These are phyloP conservation scores for Promerops cafer DNA, from an alignment of 2,113 vertebrate species.

Conservation along the genomic window DNA sequence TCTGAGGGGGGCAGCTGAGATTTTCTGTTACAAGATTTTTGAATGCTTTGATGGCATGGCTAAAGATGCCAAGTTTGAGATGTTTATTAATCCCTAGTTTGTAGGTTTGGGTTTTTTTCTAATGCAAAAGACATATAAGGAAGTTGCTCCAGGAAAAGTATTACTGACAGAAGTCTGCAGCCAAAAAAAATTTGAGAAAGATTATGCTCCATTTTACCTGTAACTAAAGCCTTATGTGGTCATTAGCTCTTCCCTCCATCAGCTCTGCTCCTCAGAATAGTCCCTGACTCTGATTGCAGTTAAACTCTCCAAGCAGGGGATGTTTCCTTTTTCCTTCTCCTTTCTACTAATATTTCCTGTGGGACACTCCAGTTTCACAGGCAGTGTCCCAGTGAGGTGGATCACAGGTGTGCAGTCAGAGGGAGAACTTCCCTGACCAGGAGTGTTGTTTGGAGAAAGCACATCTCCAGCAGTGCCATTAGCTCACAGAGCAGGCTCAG, in stretches of 20 bases:
- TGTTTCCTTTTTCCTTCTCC: not conserved
- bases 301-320: not conserved
- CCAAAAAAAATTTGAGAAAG: not conserved
- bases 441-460: not conserved
- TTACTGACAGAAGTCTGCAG: not conserved
- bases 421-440: not conserved
- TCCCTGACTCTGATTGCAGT: not conserved
- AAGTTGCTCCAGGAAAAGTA: not conserved
- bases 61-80: not conserved
- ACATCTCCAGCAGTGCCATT: not conserved
- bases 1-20: not conserved
- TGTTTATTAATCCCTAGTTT: not conserved
- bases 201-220: not conserved
- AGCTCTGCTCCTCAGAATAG: not conserved
- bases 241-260: not conserved
- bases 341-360: not conserved
- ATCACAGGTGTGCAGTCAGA: not conserved
- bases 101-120: not conserved
- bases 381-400: not conserved
- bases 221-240: not conserved
- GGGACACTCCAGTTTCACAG: not conserved
- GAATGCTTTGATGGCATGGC: not conserved
- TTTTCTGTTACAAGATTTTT: not conserved
- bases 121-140: not conserved
- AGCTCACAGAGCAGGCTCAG: not conserved